phyloP scores from a whole-genome alignment of 1,140 invertebrate species.

The Varroa destructor region DNA sequence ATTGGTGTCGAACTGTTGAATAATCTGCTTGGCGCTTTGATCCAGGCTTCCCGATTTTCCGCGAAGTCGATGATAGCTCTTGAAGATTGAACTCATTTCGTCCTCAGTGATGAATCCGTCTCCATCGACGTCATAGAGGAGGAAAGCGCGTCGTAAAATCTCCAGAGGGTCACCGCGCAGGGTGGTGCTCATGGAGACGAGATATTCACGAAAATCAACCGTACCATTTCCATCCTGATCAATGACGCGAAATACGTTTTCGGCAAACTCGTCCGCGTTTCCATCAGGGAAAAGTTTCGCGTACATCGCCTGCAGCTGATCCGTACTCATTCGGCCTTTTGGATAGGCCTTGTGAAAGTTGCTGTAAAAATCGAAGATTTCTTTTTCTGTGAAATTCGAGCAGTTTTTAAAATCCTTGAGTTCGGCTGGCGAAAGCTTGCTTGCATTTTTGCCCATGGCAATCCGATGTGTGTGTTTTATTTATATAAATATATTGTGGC shows the following conservation, averaged over 20 bases:
- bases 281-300: conserved; percentile 26
- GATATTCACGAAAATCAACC: conserved; percentile 11
- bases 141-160: conserved; percentile 16
- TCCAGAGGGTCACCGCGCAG: conserved; percentile 22
- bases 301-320: conserved; percentile 26
- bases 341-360: conserved; percentile 25
- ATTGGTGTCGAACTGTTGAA: conserved; percentile 12
- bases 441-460: background rate
- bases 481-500: too few species aligned
- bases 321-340: conserved; percentile 10
- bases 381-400: conserved; percentile 20
- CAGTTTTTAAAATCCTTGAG: conserved; percentile 23
- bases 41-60: conserved; percentile 7
- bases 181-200: conserved; percentile 11
- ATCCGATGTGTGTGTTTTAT: too few species aligned
- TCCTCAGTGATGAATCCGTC: conserved; percentile 27
- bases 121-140: conserved; percentile 18
- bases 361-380: conserved; percentile 8
- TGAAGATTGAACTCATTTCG: conserved; percentile 20
- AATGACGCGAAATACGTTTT: conserved; percentile 15
- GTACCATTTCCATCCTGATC: conserved; percentile 12
- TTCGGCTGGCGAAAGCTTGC: conserved; percentile 15
- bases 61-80: conserved; percentile 10
- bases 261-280: conserved; percentile 24
- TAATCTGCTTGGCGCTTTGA: conserved; percentile 11